Base-by-base conservation (phyloP, 2,888 invertebrate species). In the Epinotia brunnichana region DNA sequence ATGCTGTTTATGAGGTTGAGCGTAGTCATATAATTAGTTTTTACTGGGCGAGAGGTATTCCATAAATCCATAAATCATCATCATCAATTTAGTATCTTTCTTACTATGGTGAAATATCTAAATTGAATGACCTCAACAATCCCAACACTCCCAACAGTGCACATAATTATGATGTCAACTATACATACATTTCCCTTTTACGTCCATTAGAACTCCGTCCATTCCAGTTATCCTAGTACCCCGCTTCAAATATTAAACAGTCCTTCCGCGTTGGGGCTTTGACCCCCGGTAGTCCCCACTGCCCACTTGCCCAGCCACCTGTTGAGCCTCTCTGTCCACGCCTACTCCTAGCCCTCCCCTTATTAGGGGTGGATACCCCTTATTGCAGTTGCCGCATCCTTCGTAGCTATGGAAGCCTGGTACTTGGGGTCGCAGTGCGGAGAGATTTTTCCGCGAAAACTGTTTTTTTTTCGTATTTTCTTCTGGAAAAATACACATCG, bases 391-490 rank as follows among this genome's bases (percentile, higher is more conserved):
- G n/a, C 5, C 13, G 24, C 57, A 53, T 15, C 57, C 73, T 60
- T 24, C 29, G 41, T 51, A 13, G 13, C 24, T 66, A 66, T 76
- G 69, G 15, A 10, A 70, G 53, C 76, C 76, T 76, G 57, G 76
- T 76, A 76, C n/a, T 11, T 24, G 69, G 70, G 68, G 73, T 73
- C 69, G 73, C 56, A 51, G 61, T 64, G 67, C 61, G 74, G 64
- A 74, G 76, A 76, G 74, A 76, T 76, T 74, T 76, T 74, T 76
- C 73, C 71, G 68, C 67, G 67, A 74, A 76, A 76, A 60, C 57
- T 11, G 35, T 44, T 54, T 72, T 71, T n/a, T 71, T 70, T 56
- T 54, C 35, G 3, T 44, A 17, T 44, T 62, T 29, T 9, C 9
- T 53, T 39, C 56, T 19, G 4, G 44, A n/a, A 61, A 61, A 21